These are phyloP conservation scores for Peromyscus leucopus DNA, from an alignment of 2,113 vertebrate genomes.

Conservation along the genomic window DNA sequence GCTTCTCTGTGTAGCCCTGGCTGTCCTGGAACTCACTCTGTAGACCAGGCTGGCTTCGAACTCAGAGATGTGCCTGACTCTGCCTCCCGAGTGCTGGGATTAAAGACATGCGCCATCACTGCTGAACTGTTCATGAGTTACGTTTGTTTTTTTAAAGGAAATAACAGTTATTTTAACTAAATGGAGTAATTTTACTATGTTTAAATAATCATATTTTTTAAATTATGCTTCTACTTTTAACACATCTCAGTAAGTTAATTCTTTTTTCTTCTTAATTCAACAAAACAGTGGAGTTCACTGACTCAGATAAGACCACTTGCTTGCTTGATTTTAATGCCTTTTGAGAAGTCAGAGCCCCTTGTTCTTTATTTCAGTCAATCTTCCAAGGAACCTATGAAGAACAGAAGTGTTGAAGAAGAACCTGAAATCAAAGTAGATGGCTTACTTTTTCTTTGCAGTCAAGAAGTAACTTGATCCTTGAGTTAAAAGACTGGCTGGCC, in stretches of 20 bases:
- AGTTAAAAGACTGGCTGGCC: constrained; percentile 32
- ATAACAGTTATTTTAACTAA: constrained; percentile 48
- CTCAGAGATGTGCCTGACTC: background rate
- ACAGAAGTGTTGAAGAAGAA: constrained; percentile 11
- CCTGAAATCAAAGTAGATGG: constrained; percentile 47
- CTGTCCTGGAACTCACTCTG: background rate
- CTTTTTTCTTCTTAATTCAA: constrained; percentile 52
- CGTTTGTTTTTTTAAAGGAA: background rate
- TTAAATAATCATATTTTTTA: constrained; percentile 57
- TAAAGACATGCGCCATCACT: background rate
- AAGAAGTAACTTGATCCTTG: constrained; percentile 59
- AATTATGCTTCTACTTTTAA: constrained; percentile 65
- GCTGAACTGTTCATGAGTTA: background rate
- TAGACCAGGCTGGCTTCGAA: background rate
- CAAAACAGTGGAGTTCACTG: constrained; percentile 9
- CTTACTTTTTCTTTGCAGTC: constrained; percentile 50
- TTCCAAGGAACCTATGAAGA: constrained; percentile 24
- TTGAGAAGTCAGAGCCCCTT: constrained; percentile 50
- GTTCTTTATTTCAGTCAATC: constrained; percentile 58
- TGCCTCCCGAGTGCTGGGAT: background rate
- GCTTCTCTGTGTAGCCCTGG: background rate
- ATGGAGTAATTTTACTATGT: constrained; percentile 35
- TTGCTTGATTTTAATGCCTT: constrained; percentile 22
- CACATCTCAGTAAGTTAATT: constrained; percentile 61
- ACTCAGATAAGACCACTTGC: constrained; percentile 53